Evolutionary conservation across 2,888 invertebrate genomes (phyloP).

Genomic region (Theretra japonica): DNA sequence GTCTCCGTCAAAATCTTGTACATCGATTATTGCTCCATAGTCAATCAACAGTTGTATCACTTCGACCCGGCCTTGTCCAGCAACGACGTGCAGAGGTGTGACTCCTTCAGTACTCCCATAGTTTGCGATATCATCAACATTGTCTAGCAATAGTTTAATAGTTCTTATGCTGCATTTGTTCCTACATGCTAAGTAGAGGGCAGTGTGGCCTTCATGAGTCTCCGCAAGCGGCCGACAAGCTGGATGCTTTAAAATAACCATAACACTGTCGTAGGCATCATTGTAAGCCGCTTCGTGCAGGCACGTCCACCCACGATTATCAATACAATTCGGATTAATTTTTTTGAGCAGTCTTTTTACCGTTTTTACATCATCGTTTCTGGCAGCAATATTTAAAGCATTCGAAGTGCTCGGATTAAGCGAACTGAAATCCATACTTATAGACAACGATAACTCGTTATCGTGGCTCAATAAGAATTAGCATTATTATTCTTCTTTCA

Average conservation of each 20-base stretch:
- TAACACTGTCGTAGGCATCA: slow-evolving; percentile 69
- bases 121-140: slow-evolving; percentile 69
- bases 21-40: slow-evolving; percentile 71
- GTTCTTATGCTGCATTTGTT: slow-evolving; percentile 64
- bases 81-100: slow-evolving; percentile 74
- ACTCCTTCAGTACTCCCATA: slow-evolving; percentile 77
- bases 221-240: slow-evolving; percentile 66
- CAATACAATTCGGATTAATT: slow-evolving; percentile 76
- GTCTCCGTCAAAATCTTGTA: slow-evolving; percentile 80
- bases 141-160: slow-evolving; percentile 66
- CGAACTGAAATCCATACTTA: slow-evolving; percentile 79
- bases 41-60: slow-evolving; percentile 69
- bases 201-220: slow-evolving; percentile 80
- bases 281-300: slow-evolving; percentile 80
- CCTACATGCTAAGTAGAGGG: slow-evolving; percentile 75
- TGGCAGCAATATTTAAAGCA: slow-evolving; percentile 75
- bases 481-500: background rate
- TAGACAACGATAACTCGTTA: background rate
- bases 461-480: background rate
- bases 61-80: slow-evolving; percentile 69
- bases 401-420: slow-evolving; percentile 78
- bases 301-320: slow-evolving; percentile 83
- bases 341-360: slow-evolving; percentile 69
- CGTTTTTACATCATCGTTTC: slow-evolving; percentile 65
- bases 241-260: slow-evolving; percentile 65